Base-by-base conservation (phyloP, 2,888 invertebrate species). In the Aleiodes leptofemur region DNA sequence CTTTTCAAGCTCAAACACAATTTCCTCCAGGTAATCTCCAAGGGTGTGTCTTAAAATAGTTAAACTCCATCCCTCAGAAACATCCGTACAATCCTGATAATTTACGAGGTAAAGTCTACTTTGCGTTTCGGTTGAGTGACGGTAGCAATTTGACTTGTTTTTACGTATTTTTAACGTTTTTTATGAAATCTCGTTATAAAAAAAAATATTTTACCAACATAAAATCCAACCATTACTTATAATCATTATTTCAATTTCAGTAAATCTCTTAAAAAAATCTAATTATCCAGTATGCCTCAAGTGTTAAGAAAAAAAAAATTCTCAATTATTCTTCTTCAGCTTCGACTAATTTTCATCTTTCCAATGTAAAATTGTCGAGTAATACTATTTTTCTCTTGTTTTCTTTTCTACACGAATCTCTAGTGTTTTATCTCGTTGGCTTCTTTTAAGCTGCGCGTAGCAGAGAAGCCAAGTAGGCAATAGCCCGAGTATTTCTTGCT, bases 401-500 rank as follows among this genome's bases (percentile, higher is more conserved):
- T 16, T 48, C 68, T 55, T n/a, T 43, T 0, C 9, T 14, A 43
- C 13, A 55, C 71, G n/a, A 68, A 73, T 48, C 51, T 61, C 43
- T n/a, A 57, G 64, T 68, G 48, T 76, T 59, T 64, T 50, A 14
- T 3, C 59, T 59, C 23, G 34, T 34, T 59, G n/a, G n/a, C 13
- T n/a, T 31, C 4, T 34, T 61, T n/a, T 7, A 11, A n/a, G 50
- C 51, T 70, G 70, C 68, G 68, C 68, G 68, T 69, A 71, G 81
- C 81, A 70, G 82, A 82, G 84, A 84, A 86, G 85, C 82, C 86
- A 87, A 86, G 85, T 59, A 59, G 31, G 31, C 59, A 51, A 68
- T 68, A 68, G 38, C 9, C 83, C 84, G 84, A 83, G 86, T 85
- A 84, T 83, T 86, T 86, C 83, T 87, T 84, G 83, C 81, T 83